Evolutionary conservation across 2,888 invertebrate species (phyloP), one percentile per base, ranked within the genome.

Genomic region (Fabriciana adippe): DNA sequence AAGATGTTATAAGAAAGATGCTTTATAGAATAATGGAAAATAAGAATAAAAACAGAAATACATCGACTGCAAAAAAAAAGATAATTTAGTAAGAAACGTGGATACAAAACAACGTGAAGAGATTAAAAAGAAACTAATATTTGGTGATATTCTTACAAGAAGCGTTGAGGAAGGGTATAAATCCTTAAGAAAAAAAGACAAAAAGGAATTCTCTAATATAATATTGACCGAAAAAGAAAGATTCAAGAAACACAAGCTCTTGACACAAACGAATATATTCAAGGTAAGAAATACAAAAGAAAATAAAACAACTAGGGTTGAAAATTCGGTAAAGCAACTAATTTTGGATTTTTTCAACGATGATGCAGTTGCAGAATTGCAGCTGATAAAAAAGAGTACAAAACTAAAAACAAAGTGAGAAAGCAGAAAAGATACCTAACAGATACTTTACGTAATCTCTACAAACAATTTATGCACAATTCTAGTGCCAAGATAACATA

Each of bases 291-390:
- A 60, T 26, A 60, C 13, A 18, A 56, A 56, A 56, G 35, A 45
- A 56, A 56, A 56, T 35, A 11, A 35, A 35, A 35, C 8, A 8
- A 35, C 35, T 35, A 35, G 35, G 35, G 8, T 8, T 8, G 35
- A 35, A 35, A 35, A 35, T 35, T 35, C 8, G 13, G 62, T 64
- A 26, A 59, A 68, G 60, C 62, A 64, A 71, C 55, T 66, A 47
- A 61, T 71, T 48, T 57, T 67, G 66, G 64, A 67, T 18, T 71
- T 72, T 67, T 72, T 69, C 45, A 66, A 69, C 65, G 71, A 72
- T 51, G 69, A 69, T 53, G 8, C 62, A 41, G 66, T 64, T 31
- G 68, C 60, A 65, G 63, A 64, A 66, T 72, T 21, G 65, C 60
- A 51, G 55, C 68, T 53, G 71, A 62, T 57, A 71, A 71, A 71